phyloP scores from a whole-genome alignment of 2,797 vertebrate species.

The Mus caroli region DNA sequence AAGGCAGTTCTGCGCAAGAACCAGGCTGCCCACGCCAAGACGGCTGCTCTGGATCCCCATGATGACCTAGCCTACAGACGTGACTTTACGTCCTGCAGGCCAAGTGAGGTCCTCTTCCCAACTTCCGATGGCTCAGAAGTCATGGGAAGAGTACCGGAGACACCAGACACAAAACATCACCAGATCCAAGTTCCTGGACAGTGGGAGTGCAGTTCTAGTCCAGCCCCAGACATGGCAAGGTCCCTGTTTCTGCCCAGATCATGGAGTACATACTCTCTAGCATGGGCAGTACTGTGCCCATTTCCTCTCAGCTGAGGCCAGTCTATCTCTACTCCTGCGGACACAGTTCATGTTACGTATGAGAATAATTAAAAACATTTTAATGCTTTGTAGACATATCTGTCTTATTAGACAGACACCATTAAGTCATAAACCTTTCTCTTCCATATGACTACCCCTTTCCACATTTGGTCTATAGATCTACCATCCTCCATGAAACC shows the following conservation, averaged over 20 bases:
- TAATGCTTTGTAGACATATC: too few relatives aligned
- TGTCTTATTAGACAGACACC: too few relatives aligned
- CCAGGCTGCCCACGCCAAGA: not conserved
- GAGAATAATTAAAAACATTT: not conserved
- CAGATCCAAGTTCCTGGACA: not conserved
- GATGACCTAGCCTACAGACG: not conserved
- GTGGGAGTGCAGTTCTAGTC: not conserved
- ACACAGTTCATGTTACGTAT: not conserved
- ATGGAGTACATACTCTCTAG: accelerated
- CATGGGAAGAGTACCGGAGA: not conserved
- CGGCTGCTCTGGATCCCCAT: too few relatives aligned
- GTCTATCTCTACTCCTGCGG: accelerated
- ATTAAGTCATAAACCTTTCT: too few relatives aligned
- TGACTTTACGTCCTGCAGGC: not conserved
- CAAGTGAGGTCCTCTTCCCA: accelerated
- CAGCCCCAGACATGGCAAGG: not conserved
- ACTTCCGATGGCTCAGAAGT: not conserved
- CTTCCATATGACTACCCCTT: too few relatives aligned
- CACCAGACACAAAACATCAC: not conserved
- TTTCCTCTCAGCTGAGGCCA: not conserved
- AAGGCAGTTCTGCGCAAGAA: not conserved
- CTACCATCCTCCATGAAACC: too few relatives aligned
- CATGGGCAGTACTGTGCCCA: too few relatives aligned
- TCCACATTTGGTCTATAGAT: too few relatives aligned
- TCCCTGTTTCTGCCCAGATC: not conserved